Evolutionary conservation across 2,113 vertebrate species (phyloP).

Genomic region (Cyprinodon variegatus): DNA sequence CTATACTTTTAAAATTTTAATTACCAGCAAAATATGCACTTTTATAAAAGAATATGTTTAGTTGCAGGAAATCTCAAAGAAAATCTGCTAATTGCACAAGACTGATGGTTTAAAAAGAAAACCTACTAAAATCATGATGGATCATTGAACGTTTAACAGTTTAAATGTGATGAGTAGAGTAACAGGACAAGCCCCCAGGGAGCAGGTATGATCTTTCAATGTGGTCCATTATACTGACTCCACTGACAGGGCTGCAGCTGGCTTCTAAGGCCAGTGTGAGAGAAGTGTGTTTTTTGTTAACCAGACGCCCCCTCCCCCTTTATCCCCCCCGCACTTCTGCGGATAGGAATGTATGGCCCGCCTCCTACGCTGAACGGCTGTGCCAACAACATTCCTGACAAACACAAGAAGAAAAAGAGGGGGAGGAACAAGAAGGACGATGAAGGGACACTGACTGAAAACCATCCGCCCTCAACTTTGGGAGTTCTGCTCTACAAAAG

Average conservation of each 20-base stretch:
- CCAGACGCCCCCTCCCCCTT: slow-evolving; percentile 40
- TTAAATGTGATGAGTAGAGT: background rate
- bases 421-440: slow-evolving; percentile 32
- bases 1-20: slow-evolving; percentile 11
- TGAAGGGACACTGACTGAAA: slow-evolving; percentile 25
- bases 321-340: slow-evolving; percentile 77
- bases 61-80: background rate
- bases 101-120: background rate
- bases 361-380: slow-evolving; percentile 75
- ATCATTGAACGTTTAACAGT: slow-evolving; percentile 1
- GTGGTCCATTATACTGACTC: slow-evolving; percentile 61
- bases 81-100: background rate
- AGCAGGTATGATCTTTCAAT: slow-evolving; percentile 51
- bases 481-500: slow-evolving; percentile 40
- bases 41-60: background rate
- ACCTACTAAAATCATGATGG: background rate
- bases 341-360: slow-evolving; percentile 82
- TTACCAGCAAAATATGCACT: background rate
- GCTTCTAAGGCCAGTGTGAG: slow-evolving; percentile 50
- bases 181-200: slow-evolving; percentile 18
- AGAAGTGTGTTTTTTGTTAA: slow-evolving; percentile 58
- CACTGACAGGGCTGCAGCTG: slow-evolving; percentile 72
- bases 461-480: slow-evolving; percentile 18
- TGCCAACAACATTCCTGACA: slow-evolving; percentile 79
- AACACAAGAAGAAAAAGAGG: slow-evolving; percentile 56